These are phyloP conservation scores for Agonopterix heracliana DNA, from an alignment of 2,888 invertebrate species.

Conservation along the genomic window DNA sequence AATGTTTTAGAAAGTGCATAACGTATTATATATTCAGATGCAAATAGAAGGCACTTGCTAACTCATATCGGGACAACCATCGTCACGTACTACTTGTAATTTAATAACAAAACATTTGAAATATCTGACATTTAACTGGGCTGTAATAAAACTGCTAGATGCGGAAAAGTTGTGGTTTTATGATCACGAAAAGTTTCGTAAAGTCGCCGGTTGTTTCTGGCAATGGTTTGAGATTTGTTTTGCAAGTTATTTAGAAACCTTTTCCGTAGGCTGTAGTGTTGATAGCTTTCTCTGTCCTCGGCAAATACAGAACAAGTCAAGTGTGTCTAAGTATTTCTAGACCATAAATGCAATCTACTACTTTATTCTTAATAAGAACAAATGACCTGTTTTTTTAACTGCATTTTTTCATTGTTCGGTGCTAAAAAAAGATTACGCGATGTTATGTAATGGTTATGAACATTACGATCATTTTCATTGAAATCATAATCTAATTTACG, in stretches of 20 bases:
- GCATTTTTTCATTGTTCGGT: no score
- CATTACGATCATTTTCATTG: background rate
- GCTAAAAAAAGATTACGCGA: no score
- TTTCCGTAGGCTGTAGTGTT: constrained; percentile 18
- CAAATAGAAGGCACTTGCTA: background rate
- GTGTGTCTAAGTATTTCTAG: constrained; percentile 9
- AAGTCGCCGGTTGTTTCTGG: constrained; percentile 49
- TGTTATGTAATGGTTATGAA: background rate
- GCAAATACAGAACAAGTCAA: constrained; percentile 25
- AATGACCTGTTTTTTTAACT: no score
- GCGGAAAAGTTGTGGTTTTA: constrained; percentile 59
- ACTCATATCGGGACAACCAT: constrained; percentile 23
- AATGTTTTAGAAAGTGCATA: background rate
- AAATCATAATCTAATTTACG: constrained; percentile 9
- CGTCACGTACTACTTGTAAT: constrained; percentile 36
- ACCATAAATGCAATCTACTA: background rate
- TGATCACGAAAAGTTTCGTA: constrained; percentile 66
- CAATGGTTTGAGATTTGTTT: constrained; percentile 39
- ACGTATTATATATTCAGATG: background rate
- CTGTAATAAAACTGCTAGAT: constrained; percentile 43
- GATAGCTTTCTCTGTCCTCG: constrained; percentile 32
- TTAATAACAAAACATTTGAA: constrained; percentile 38
- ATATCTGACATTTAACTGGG: constrained; percentile 39
- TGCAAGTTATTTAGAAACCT: constrained; percentile 48
- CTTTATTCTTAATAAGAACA: no score